Evolutionary conservation across 2,888 invertebrate species (phyloP), one percentile per base, ranked within the genome.

Genomic region (Acanthopleura granulata): DNA sequence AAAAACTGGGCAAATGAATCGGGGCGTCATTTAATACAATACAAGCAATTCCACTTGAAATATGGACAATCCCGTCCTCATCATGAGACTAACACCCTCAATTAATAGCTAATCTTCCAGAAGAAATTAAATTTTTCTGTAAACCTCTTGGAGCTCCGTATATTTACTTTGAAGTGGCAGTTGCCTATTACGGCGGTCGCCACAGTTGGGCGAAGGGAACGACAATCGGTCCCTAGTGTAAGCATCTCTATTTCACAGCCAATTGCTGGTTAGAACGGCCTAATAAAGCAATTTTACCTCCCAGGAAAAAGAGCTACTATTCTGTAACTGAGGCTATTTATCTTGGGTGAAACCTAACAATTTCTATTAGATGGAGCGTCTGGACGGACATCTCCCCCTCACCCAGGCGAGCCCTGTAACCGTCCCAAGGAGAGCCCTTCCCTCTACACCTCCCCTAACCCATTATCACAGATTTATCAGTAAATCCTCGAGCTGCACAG

Each of bases 51-150:
- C 22, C 57, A 22, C n/a, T 4, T 57, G 57, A 57, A 57, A 57
- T 57, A 57, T 57, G 57, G 18, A 22, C 57, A 57, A 22, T 57
- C 57, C 57, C 57, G 18, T 1, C n/a, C 22, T 22, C 57, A 57
- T 57, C 57, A 57, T n/a, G 22, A 12, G 57, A 22, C n/a, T 57
- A 57, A 57, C 18, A 57, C 18, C 57, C 57, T 22, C 57, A 57
- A 57, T 57, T 57, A 57, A 57, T 57, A 57, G 57, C 22, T 57
- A 57, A 57, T 57, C 57, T 57, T 57, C 57, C 57, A 22, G 57
- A 57, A 57, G 57, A 57, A 57, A 57, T 57, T 57, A 57, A 57
- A 57, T 57, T 57, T 57, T 57, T 57, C 57, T 22, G 22, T 57
- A 57, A n/a, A 57, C n/a, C 57, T n/a, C 57, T n/a, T 12, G n/a